Conservation (phyloP, 2,797 vertebrate species). For the Muscicapa striata region DNA sequence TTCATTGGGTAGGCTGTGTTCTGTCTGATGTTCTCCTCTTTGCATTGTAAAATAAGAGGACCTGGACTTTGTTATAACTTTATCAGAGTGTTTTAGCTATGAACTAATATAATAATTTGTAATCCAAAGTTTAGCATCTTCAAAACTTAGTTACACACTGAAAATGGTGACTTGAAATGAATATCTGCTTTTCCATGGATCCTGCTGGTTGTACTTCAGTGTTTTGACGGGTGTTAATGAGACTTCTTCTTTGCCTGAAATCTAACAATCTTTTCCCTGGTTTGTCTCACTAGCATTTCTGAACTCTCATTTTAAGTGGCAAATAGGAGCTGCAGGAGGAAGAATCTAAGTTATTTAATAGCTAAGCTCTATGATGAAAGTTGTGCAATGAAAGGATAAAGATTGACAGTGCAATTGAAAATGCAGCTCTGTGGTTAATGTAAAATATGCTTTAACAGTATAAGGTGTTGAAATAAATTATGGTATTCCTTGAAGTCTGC, state of each 20-base stretch:
- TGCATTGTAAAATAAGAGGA: neutral
- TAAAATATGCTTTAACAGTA: neutral
- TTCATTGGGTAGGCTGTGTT: accelerated
- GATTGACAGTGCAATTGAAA: conserved; percentile 6
- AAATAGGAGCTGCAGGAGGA: neutral
- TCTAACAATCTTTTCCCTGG: neutral
- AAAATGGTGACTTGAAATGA: neutral
- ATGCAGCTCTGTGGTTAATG: neutral
- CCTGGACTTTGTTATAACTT: neutral
- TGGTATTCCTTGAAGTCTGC: neutral
- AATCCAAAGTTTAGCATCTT: neutral
- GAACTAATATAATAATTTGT: neutral
- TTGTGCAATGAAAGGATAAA: neutral
- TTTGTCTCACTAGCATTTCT: neutral
- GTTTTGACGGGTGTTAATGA: neutral
- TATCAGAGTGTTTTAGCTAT: neutral
- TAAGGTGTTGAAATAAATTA: neutral
- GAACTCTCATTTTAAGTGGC: neutral
- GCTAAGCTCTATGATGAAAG: neutral
- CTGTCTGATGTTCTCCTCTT: neutral
- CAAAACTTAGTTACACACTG: neutral
- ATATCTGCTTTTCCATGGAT: neutral
- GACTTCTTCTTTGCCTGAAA: neutral
- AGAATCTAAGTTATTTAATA: neutral
- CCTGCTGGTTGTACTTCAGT: neutral